Evolutionary conservation across 2,797 vertebrate genomes (phyloP), one percentile per base, ranked within the genome.

Genomic region (Eremophila alpestris): DNA sequence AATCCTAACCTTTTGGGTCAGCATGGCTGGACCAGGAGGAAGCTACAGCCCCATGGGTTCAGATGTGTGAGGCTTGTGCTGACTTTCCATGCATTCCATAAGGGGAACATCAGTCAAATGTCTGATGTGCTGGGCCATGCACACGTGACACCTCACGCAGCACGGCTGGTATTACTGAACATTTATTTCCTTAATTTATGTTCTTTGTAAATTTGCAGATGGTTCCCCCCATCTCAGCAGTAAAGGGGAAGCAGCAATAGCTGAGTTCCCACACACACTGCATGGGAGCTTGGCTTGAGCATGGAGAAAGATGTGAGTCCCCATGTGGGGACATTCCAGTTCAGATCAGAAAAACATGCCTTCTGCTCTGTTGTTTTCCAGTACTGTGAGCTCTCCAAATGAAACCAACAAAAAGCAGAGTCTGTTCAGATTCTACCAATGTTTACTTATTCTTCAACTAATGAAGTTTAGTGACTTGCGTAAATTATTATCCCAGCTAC

Each of bases 71-170:
- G 48, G 65, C 32, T 83, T 0, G 0, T 21, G 63, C 63, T 79
- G 78, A 41, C 54, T 87, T 76, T 49, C 71, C 23, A 1, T 5
- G 41, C 34, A 34, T 77, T 77, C 73, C 55, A 26, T 56, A 34
- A 77, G 36, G 40, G 46, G 43, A 85, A 71, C 54, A 79, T 34
- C 49, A 38, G 52, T 69, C 22, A 38, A 43, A 29, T 32, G 49
- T 16, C 29, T 29, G 52, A n/a, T 20, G 27, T 9, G 8, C 68
- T 32, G 55, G 36, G 51, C 74, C 21, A 9, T 2, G 2, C 0
- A 1, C 59, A 46, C 0, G 1, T 59, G 76, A 74, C 46, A 29
- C n/a, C 21, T 77, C 78, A 51, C 0, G 0, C 56, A 58, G 79
- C 38, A 29, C 0, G 26, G 15, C 40, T 68, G 75, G 18, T 43